Evolutionary conservation across 92 coral and sea anemone species (phyloP), one percentile per base, ranked within the genome.

Genomic region (Meandrina meandrites): DNA sequence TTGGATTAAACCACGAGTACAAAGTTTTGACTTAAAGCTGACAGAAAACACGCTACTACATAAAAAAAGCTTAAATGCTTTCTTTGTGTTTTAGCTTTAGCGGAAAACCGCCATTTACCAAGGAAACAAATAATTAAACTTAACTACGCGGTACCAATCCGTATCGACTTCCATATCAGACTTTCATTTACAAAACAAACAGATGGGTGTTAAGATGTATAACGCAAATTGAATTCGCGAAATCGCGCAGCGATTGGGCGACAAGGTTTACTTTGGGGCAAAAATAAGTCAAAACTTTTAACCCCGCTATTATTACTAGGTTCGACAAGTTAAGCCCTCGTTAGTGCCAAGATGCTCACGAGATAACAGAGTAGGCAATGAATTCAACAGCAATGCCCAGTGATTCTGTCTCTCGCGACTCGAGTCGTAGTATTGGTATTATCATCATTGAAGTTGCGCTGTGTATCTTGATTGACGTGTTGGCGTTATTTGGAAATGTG

Each of bases 401-500:
- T 31, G 68, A 36, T 56, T 48, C 16, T 10, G 60, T 12, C 69
- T 36, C 78, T 27, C 45, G 8, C 1, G 35, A 62, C 17, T 67
- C 79, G 9, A 4, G 30, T 53, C 89, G 72, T 8, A 79, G 89
- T 30, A 70, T 80, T 27, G 89, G 84, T 0, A 54, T 21, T 22
- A 36, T 80, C 10, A 80, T 86, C 12, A n/a, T 80, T 0, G 85
- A 86, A 53, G 85, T 72, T 11, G 56, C 30, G 13, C 31, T 86
- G 0, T 86, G 89, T 27, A 31, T 60, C 10, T 7, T 71, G 36
- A 86, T 86, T 47, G 84, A 36, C 42, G 18, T 79, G 32, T 13
- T 79, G 31, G 78, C 85, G n/a, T 17, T 86, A 1, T 68, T 77
- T 58, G 89, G 89, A 50, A 86, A 86, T 42, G 85, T 71, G 68